Percentiles rank a stretch among this genome's conserved stretches.
Conservation (phyloP, 2,888 invertebrate species). For the Heliconius cydno region DNA sequence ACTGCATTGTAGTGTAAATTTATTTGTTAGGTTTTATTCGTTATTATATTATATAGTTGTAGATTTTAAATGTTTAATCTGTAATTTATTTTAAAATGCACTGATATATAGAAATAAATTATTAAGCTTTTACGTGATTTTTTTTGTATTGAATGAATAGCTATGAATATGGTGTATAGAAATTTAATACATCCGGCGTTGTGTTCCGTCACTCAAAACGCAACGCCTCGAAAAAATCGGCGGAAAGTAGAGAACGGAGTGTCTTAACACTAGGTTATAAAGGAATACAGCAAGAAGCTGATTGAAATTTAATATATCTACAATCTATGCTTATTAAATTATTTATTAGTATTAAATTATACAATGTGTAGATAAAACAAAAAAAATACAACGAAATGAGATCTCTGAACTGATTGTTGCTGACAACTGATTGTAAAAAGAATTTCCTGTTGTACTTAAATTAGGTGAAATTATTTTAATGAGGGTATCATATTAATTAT, state of each 20-base stretch:
- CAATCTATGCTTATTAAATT: too few relatives aligned
- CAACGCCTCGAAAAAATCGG: too few relatives aligned
- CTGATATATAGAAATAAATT: constrained; percentile 31
- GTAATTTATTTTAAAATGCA: constrained; percentile 24
- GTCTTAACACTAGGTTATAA: too few relatives aligned
- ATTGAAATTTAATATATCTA: too few relatives aligned
- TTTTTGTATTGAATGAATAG: not conserved
- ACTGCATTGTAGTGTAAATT: not conserved
- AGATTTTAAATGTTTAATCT: constrained; percentile 6
- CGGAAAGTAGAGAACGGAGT: too few relatives aligned
- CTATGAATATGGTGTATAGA: too few relatives aligned
- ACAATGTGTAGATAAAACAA: too few relatives aligned
- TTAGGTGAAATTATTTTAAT: not conserved
- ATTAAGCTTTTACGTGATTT: constrained; percentile 16
- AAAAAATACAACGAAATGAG: not conserved
- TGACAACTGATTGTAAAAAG: not conserved
- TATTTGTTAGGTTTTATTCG: constrained; percentile 22
- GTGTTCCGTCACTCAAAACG: too few relatives aligned
- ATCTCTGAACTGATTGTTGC: not conserved
- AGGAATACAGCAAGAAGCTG: too few relatives aligned
- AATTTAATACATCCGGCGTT: too few relatives aligned
- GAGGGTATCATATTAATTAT: not conserved
- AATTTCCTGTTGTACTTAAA: not conserved
- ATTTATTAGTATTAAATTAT: too few relatives aligned
- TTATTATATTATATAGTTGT: constrained; percentile 6